Conservation (phyloP, 2,113 vertebrate genomes). For the Ptilorrhoa leucosticta region DNA sequence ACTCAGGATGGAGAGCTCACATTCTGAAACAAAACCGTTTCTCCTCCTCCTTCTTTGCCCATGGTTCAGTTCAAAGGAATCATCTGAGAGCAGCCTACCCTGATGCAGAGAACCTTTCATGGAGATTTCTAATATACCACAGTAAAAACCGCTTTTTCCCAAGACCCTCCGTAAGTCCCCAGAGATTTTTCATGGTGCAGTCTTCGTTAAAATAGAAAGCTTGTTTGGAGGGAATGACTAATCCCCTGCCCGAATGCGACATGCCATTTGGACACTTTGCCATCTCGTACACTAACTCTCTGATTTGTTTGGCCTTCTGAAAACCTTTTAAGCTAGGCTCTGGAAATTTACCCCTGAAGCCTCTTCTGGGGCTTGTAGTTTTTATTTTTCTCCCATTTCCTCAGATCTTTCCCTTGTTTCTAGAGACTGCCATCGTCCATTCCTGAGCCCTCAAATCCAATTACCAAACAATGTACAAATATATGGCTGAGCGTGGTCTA, state of each 20-base stretch:
- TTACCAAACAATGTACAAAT: slow-evolving; percentile 75
- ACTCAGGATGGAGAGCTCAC: neutral
- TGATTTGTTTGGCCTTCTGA: neutral
- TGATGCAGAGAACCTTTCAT: neutral
- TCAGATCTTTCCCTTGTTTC: slow-evolving; percentile 43
- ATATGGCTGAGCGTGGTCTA: slow-evolving; percentile 65
- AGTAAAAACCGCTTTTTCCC: neutral
- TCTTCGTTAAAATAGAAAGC: neutral
- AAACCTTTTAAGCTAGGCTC: neutral
- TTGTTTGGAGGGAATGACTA: neutral
- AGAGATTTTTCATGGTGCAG: neutral
- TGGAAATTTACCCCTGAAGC: neutral
- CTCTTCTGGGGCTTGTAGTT: neutral
- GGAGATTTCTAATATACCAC: neutral
- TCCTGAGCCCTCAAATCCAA: slow-evolving; percentile 71
- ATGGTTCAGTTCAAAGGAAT: neutral
- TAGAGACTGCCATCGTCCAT: slow-evolving; percentile 16
- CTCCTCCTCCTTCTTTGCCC: neutral
- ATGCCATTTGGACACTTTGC: neutral
- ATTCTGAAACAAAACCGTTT: neutral
- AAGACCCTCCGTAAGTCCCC: neutral
- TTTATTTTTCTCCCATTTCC: slow-evolving; percentile 15
- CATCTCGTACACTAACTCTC: neutral
- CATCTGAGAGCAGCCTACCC: neutral
- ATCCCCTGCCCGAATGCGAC: neutral